A percentile compares a stretch with the other conserved stretches of the same genome.
Conservation (phyloP, 2,797 vertebrate species). For the Anguilla marmorata region DNA sequence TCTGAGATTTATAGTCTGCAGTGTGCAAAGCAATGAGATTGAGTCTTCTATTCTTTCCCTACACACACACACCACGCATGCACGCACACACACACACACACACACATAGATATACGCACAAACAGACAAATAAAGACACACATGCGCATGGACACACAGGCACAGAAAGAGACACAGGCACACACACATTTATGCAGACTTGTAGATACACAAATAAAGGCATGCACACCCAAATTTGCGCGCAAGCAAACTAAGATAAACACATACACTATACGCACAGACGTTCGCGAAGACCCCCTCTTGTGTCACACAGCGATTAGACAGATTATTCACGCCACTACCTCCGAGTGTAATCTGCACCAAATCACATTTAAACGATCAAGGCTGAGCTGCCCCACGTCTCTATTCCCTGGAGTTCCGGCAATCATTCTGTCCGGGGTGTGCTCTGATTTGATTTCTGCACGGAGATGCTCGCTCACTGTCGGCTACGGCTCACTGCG, state of each 20-base stretch:
- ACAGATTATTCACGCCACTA: background rate
- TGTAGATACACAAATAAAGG: background rate
- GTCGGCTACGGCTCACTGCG: background rate
- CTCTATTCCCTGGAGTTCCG: background rate
- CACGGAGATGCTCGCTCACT: background rate
- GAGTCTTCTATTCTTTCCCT: background rate
- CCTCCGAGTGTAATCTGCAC: background rate
- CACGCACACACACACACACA: background rate
- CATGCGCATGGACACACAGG: background rate
- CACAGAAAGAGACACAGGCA: background rate
- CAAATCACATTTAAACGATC: constrained; percentile 8
- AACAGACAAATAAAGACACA: background rate
- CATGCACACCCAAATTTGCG: background rate
- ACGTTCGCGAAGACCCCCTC: background rate
- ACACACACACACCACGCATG: background rate
- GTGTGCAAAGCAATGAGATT: background rate
- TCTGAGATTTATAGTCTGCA: constrained; percentile 7
- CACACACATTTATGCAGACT: background rate
- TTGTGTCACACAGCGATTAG: background rate
- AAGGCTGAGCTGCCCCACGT: background rate
- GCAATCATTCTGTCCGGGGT: background rate
- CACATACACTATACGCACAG: background rate
- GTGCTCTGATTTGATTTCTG: background rate
- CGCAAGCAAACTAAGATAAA: background rate
- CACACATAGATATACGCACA: background rate